phyloP scores from a whole-genome alignment of 92 coral and sea anemone species.

The Zoanthus solanderi region DNA sequence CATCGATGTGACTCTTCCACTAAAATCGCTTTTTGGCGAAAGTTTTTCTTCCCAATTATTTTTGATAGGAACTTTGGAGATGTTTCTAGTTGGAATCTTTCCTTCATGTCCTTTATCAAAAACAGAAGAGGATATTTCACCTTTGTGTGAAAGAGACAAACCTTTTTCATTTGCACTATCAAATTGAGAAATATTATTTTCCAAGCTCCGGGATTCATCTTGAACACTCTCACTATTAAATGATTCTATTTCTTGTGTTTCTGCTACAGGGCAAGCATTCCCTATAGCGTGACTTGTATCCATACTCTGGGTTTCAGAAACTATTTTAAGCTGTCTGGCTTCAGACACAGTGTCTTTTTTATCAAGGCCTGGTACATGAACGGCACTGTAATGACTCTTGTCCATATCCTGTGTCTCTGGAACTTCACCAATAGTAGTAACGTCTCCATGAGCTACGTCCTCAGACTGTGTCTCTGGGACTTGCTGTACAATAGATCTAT shows the following conservation, averaged over 20 bases:
- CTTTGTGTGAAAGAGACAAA: neutral
- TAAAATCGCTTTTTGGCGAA: neutral
- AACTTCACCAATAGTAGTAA: neutral
- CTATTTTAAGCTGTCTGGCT: neutral
- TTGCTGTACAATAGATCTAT: neutral
- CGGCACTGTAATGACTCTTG: neutral
- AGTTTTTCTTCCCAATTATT: neutral
- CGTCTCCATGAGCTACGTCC: neutral
- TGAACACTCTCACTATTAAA: neutral
- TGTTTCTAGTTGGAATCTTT: neutral
- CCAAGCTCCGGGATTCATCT: conserved; percentile 16
- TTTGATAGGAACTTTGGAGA: neutral
- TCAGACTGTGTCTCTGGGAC: conserved; percentile 13
- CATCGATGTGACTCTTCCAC: neutral
- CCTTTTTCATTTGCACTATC: neutral
- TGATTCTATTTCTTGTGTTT: conserved; percentile 5
- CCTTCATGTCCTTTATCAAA: neutral
- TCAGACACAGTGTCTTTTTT: neutral
- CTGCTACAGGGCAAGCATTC: neutral
- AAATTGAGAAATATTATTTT: neutral
- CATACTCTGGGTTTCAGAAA: conserved; percentile 5
- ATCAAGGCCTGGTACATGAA: neutral
- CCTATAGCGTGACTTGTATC: conserved; percentile 1
- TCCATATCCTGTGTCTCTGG: conserved; percentile 24
- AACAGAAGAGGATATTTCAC: neutral